These are phyloP conservation scores for Biston stratarius DNA, from an alignment of 2,888 invertebrate species.

Conservation along the genomic window DNA sequence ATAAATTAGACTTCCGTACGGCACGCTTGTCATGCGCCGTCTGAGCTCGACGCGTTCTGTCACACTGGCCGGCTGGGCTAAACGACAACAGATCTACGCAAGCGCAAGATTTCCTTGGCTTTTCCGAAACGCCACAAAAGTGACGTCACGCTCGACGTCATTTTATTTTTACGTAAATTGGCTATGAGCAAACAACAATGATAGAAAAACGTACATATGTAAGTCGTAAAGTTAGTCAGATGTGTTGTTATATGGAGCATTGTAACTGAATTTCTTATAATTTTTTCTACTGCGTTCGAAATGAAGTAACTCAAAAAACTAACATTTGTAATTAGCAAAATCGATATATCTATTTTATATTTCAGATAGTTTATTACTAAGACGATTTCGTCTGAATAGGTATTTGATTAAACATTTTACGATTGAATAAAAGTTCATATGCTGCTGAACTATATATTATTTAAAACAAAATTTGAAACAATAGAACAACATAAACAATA, in stretches of 20 bases:
- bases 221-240: slow-evolving; percentile 6
- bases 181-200: no score
- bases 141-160: slow-evolving; percentile 61
- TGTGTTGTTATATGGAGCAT: not conserved
- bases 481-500: not conserved
- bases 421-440: no score
- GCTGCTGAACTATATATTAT: no score
- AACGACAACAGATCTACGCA: slow-evolving; percentile 75
- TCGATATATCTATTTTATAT: no score
- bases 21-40: slow-evolving; percentile 70
- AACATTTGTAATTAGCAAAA: no score
- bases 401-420: no score
- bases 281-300: not conserved
- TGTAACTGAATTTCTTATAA: not conserved
- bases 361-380: no score
- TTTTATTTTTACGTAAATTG: slow-evolving; percentile 15
- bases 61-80: slow-evolving; percentile 54
- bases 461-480: not conserved
- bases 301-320: not conserved
- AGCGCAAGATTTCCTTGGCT: slow-evolving; percentile 74
- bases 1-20: slow-evolving; percentile 67
- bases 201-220: not conserved
- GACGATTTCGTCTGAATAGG: no score
- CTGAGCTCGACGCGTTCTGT: slow-evolving; percentile 60
- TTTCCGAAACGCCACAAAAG: slow-evolving; percentile 62